Evolutionary conservation across 64 coral and sea anemone species (phyloP), one percentile per base, ranked within the genome.

Genomic region (Dendrophyllia cribrosa): DNA sequence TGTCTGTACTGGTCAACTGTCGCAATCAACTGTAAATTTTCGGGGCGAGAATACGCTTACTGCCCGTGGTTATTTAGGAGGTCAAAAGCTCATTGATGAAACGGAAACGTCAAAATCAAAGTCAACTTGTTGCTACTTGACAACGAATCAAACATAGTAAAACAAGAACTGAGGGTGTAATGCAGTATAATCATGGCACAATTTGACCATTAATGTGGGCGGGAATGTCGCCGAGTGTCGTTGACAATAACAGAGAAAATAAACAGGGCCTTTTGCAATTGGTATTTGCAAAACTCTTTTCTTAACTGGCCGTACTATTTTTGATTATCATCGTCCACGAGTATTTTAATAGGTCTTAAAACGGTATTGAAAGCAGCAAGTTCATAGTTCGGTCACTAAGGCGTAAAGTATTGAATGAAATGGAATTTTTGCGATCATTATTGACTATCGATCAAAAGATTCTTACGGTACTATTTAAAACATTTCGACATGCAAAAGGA

Each of bases 361-460:
- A 34, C 0, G 34, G 34, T 34, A 9, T 56, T 44, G 58, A 82
- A 15, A 63, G 8, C 80, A 68, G 66, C 21, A 68, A 24, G 61
- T 24, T 45, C 80, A 84, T 84, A 84, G 80, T 67, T 84, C 17
- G 61, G 21, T 84, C 80, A 51, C 80, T 63, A 84, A 66, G 62
- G 80, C 43, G 22, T 17, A 64, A 5, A 64, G 19, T 19, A 64
- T 9, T 56, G 53, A 12, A 56, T 9, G 7, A 56, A 7, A 34
- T 34, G 34, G 34, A 34, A 34, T 34, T 34, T 34, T 34, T 34
- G 34, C 34, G 34, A 34, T 34, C 34, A 34, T 34, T 34, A 34
- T 34, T 34, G 34, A 34, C 34, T 34, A 34, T 34, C 34, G 34
- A 34, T 34, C 34, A 34, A 34, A 34, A 34, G 34, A 34, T 34